phyloP scores from a whole-genome alignment of 2,797 vertebrate species.

The Gymnoscopelus braueri region DNA sequence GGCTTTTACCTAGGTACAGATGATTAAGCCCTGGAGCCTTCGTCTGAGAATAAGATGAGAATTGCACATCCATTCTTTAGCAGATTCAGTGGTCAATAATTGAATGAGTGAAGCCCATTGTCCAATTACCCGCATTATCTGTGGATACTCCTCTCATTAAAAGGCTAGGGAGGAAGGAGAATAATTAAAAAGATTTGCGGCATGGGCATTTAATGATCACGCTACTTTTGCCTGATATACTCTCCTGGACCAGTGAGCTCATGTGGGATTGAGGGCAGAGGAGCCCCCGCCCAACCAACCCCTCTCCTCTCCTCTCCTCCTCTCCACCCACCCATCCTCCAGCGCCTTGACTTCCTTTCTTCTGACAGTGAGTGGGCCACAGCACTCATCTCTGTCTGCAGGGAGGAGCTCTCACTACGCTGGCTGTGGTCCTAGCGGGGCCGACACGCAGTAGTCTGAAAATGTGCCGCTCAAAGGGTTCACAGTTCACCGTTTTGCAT shows the following conservation, averaged over 20 bases:
- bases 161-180: constrained; percentile 72
- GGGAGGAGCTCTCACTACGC: constrained; percentile 30
- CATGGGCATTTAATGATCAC: constrained; percentile 78
- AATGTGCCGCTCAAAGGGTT: neutral
- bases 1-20: constrained; percentile 35
- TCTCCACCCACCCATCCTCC: constrained; percentile 18
- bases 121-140: constrained; percentile 84
- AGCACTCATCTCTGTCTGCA: constrained; percentile 21
- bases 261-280: constrained; percentile 63
- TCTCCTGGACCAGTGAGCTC: constrained; percentile 74
- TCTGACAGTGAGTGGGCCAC: constrained; percentile 43
- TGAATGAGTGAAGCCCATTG: constrained; percentile 82
- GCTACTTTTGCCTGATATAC: constrained; percentile 76
- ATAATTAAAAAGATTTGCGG: constrained; percentile 84
- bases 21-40: constrained; percentile 51
- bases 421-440: constrained; percentile 23
- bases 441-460: constrained; percentile 2
- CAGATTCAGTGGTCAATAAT: constrained; percentile 81
- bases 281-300: constrained; percentile 13
- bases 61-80: constrained; percentile 70
- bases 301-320: neutral
- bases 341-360: constrained; percentile 48
- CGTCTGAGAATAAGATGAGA: constrained; percentile 53
- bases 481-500: neutral
- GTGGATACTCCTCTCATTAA: constrained; percentile 80